Conservation (phyloP, 1,140 invertebrate genomes). For the Neocloeon triangulifer region DNA sequence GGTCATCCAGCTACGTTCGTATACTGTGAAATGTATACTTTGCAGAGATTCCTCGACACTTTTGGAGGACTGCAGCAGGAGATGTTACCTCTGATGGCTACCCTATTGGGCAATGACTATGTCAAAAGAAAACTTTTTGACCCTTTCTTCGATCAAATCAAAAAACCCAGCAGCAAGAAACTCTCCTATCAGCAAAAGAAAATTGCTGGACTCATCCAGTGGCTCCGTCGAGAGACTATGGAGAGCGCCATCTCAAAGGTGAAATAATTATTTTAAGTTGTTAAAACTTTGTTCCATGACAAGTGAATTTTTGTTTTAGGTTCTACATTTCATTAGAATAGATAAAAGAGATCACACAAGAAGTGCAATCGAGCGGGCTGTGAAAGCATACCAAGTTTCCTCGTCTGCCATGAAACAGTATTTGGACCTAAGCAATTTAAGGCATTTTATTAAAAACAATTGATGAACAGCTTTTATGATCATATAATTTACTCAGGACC, state of each 20-base stretch:
- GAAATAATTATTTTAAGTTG: constrained; percentile 4
- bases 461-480: too few species aligned
- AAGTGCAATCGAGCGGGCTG: constrained; percentile 2
- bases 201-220: constrained; percentile 43
- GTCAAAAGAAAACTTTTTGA: constrained; percentile 39
- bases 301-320: constrained; percentile 4
- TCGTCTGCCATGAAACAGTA: constrained; percentile 11
- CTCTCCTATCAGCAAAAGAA: constrained; percentile 29
- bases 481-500: too few species aligned
- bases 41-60: constrained; percentile 37
- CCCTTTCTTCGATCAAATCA: constrained; percentile 42
- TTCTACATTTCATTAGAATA: constrained; percentile 10
- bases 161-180: constrained; percentile 29
- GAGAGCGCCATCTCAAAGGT: constrained; percentile 38
- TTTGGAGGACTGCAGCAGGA: constrained; percentile 38
- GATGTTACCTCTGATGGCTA: constrained; percentile 52
- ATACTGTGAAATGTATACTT: constrained; percentile 43
- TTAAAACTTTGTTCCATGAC: too few species aligned
- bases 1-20: too few species aligned
- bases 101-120: constrained; percentile 70
- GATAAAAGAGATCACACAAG: constrained; percentile 32
- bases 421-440: too few species aligned
- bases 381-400: neutral
- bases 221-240: constrained; percentile 40
- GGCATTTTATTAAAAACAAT: too few species aligned